Evolutionary conservation across 1,140 invertebrate species (phyloP).

Genomic region (Chionoecetes opilio): DNA sequence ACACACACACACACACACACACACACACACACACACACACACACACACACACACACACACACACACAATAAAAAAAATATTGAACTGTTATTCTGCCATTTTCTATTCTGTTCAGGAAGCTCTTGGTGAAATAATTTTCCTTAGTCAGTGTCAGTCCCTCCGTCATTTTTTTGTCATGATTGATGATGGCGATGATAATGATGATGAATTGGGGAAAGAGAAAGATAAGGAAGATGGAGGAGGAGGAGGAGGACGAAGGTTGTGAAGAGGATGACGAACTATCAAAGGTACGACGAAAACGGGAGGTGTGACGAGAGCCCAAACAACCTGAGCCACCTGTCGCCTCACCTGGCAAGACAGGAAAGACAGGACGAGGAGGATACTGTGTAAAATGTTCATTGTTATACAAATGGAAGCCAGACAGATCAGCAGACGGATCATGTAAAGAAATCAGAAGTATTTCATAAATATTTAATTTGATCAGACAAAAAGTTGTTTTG

Average conservation of each 20-base stretch:
- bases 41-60: slow-evolving; percentile 11
- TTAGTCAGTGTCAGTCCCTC: background rate
- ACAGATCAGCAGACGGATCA: background rate
- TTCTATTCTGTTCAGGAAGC: no score
- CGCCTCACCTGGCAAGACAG: background rate
- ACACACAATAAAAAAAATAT: background rate
- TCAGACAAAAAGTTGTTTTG: background rate
- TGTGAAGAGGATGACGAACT: background rate
- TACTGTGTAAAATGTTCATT: background rate
- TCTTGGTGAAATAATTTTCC: background rate
- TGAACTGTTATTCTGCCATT: no score
- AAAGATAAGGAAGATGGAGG: background rate
- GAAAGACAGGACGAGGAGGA: background rate
- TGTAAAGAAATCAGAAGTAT: background rate
- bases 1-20: slow-evolving; percentile 27
- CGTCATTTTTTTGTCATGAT: background rate
- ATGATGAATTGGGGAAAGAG: background rate
- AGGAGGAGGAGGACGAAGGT: background rate
- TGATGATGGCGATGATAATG: background rate
- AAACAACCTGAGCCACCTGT: background rate
- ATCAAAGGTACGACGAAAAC: background rate
- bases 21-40: slow-evolving; percentile 27
- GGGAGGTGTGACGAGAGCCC: background rate
- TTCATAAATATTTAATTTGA: background rate
- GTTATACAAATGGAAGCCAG: background rate